These are phyloP conservation scores for Ptychoptera contaminata DNA, from an alignment of 2,888 invertebrate genomes.

Conservation along the genomic window DNA sequence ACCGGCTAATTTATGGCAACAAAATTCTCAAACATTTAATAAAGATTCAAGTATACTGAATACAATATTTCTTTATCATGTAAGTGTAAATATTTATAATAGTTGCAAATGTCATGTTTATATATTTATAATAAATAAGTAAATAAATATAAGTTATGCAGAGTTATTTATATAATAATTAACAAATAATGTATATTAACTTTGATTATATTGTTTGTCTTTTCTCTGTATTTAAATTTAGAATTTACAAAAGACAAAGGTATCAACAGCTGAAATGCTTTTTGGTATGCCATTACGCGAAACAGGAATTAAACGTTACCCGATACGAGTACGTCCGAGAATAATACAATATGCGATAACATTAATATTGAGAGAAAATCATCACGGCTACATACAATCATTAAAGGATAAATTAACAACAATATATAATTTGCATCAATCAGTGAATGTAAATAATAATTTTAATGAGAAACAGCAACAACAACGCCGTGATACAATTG, in stretches of 20 bases:
- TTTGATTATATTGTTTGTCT: neutral
- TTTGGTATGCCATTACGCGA: slow-evolving; percentile 85
- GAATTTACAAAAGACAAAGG: slow-evolving; percentile 71
- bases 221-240: slow-evolving; percentile 21
- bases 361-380: slow-evolving; percentile 63
- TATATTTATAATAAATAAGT: slow-evolving; percentile 6
- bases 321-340: slow-evolving; percentile 65
- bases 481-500: slow-evolving; percentile 27
- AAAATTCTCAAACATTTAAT: slow-evolving; percentile 61
- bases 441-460: slow-evolving; percentile 13
- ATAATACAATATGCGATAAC: slow-evolving; percentile 84
- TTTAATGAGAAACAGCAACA: slow-evolving; percentile 8
- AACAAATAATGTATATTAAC: neutral
- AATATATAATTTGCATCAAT: slow-evolving; percentile 57
- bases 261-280: slow-evolving; percentile 73
- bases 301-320: slow-evolving; percentile 80
- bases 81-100: slow-evolving; percentile 25
- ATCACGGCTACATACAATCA: slow-evolving; percentile 61
- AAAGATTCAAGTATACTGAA: slow-evolving; percentile 64
- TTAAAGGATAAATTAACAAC: slow-evolving; percentile 50
- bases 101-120: neutral
- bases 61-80: slow-evolving; percentile 73
- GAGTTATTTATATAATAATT: neutral
- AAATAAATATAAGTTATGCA: slow-evolving; percentile 7
- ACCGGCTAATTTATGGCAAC: slow-evolving; percentile 88